Evolutionary conservation across 2,888 invertebrate species (phyloP).

Genomic region (Quadriops clusia): DNA sequence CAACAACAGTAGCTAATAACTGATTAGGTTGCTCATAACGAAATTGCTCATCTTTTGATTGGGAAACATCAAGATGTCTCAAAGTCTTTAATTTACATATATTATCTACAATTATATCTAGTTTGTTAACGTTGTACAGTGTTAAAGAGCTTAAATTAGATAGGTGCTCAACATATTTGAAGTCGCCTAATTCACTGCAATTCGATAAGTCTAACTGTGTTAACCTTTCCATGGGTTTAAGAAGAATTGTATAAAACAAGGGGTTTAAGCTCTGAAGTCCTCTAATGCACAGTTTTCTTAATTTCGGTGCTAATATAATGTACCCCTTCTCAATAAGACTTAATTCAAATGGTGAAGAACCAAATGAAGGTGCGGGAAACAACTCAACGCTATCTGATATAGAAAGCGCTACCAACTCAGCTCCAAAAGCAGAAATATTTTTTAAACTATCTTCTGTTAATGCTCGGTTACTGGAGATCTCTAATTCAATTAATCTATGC

Average conservation of each 20-base stretch:
- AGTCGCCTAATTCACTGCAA: constrained; percentile 49
- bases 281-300: constrained; percentile 47
- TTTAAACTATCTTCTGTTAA: constrained; percentile 53
- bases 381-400: constrained; percentile 57
- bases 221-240: constrained; percentile 48
- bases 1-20: constrained; percentile 58
- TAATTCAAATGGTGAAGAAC: constrained; percentile 15
- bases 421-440: constrained; percentile 55
- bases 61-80: constrained; percentile 76
- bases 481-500: constrained; percentile 63
- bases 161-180: constrained; percentile 44
- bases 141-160: constrained; percentile 61
- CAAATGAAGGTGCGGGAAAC: constrained; percentile 35
- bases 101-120: constrained; percentile 49
- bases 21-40: constrained; percentile 65
- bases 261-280: constrained; percentile 40
- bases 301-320: constrained; percentile 46
- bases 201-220: constrained; percentile 62
- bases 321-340: constrained; percentile 37
- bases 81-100: constrained; percentile 46
- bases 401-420: constrained; percentile 56
- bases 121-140: constrained; percentile 66
- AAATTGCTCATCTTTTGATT: constrained; percentile 54
- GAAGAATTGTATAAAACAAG: constrained; percentile 41
- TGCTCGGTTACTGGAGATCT: constrained; percentile 61